Evolutionary conservation across 2,113 vertebrate species (phyloP).

Genomic region (Lepus timidus): DNA sequence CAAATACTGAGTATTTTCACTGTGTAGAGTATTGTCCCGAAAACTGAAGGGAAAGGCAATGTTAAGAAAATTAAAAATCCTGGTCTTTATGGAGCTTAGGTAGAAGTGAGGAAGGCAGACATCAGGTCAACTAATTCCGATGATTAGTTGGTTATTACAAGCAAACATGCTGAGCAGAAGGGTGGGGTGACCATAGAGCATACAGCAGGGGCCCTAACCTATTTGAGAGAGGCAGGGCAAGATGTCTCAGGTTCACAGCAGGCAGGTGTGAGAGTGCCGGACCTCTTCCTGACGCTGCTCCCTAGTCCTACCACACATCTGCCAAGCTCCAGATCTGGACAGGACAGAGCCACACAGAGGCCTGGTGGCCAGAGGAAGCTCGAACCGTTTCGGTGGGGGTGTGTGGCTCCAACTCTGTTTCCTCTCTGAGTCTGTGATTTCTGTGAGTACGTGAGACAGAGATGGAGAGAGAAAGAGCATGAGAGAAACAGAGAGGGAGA

Average conservation of each 20-base stretch:
- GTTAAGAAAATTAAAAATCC: background rate
- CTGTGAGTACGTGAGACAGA: background rate
- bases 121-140: background rate
- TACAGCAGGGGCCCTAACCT: background rate
- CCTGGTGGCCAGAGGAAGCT: background rate
- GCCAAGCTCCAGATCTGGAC: background rate
- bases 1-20: background rate
- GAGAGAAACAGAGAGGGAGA: background rate
- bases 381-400: background rate
- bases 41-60: background rate
- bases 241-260: background rate
- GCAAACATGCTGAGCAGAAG: background rate
- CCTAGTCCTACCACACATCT: background rate
- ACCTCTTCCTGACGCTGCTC: background rate
- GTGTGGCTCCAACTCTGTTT: background rate
- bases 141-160: background rate
- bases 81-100: background rate
- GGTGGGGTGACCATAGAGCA: background rate
- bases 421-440: background rate
- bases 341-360: background rate
- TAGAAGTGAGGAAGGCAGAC: background rate
- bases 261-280: background rate
- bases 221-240: background rate
- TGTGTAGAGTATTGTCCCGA: background rate
- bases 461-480: background rate